Evolutionary conservation across 2,797 vertebrate genomes (phyloP), one percentile per base, ranked within the genome.

Genomic region (Macrochelys suwanniensis): DNA sequence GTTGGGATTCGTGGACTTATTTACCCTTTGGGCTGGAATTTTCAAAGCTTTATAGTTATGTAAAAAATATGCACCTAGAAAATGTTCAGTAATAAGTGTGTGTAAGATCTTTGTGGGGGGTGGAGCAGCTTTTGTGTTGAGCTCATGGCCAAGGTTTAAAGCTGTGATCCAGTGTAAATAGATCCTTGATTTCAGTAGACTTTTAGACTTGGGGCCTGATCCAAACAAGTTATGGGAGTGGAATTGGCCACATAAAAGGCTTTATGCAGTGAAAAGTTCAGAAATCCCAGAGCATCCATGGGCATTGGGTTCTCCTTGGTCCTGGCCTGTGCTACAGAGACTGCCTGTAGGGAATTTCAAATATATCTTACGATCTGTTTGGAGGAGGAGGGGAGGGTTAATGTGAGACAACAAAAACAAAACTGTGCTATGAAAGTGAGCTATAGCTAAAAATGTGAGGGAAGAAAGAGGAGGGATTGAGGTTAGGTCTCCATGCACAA

Each of bases 11-110:
- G n/a, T n/a, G n/a, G n/a, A n/a, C n/a, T n/a, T n/a, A n/a, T n/a
- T n/a, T n/a, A n/a, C n/a, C n/a, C n/a, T n/a, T n/a, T 87, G 0
- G 0, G 74, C 86, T 95, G 95, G 95, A 95, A 92, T 95, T 95
- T 95, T 97, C 82, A 74, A 90, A 95, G 92, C 93, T 96, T 80
- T 88, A 0, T 57, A 49, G 80, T 12, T 87, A 87, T 51, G 49
- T 85, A 61, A 57, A n/a, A 83, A 33, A 82, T 88, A n/a, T 79
- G 59, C 88, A 80, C 82, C 84, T 84, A 76, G 59, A 31, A 65
- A 28, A 19, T 51, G 89, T 91, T 45, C 28, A 28, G 16, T 37
- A 68, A 68, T 21, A 68, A 68, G 19, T 11, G 19, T 71, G 9
- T 42, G 65, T 37, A 21, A 42, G n/a, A 11, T 42, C 68, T 42